These are phyloP conservation scores for Tenthredo mesomela DNA, from an alignment of 2,888 invertebrate genomes.

Conservation along the genomic window DNA sequence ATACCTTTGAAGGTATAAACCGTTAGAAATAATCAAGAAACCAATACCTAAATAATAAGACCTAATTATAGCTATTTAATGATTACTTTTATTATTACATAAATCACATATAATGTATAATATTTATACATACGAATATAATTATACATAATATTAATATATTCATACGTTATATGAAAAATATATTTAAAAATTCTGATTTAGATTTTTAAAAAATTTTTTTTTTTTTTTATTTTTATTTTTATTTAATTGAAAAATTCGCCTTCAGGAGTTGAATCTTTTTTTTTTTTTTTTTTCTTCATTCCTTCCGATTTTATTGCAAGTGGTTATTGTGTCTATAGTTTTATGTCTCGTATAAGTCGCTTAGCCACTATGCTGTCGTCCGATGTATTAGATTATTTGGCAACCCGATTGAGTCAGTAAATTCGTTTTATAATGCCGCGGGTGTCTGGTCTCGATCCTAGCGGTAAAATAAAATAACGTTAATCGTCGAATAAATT, in stretches of 20 bases:
- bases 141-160: too few species aligned
- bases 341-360: too few species aligned
- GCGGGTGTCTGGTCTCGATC: background rate
- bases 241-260: too few species aligned
- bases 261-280: too few species aligned
- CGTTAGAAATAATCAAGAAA: slow-evolving; percentile 3
- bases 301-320: background rate
- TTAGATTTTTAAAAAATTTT: background rate
- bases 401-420: background rate
- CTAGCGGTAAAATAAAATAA: slow-evolving; percentile 27
- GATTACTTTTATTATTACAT: background rate
- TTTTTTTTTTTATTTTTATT: background rate
- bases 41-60: background rate
- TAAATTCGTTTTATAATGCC: background rate
- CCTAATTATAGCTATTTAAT: background rate
- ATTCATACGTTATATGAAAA: background rate
- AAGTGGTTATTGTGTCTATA: background rate
- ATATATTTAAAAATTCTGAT: background rate
- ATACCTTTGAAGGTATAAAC: background rate
- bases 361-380: too few species aligned
- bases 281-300: background rate
- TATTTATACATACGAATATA: too few species aligned
- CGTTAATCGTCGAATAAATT: slow-evolving; percentile 32
- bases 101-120: background rate
- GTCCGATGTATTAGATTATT: background rate